Evolutionary conservation across 92 coral and sea anemone species (phyloP), one percentile per base, ranked within the genome.

Genomic region (Pocillopora meandrina): DNA sequence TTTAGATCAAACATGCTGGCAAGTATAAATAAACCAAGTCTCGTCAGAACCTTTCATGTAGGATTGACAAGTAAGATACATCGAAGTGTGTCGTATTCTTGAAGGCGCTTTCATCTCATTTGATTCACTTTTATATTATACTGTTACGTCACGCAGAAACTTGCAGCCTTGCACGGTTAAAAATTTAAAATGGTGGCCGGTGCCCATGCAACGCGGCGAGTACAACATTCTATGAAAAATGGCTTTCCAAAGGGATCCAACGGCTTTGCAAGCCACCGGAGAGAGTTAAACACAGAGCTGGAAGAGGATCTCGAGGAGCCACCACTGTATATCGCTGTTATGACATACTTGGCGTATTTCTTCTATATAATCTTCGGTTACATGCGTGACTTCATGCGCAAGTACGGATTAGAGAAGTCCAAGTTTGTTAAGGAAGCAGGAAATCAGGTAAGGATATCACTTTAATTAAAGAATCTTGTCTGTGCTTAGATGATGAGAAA

Each of bases 321-420:
- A 75, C 98, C 98, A 55, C 79, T 96, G 6, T 34, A 80, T 23
- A 90, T 89, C 13, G 98, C 98, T 21, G 98, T 96, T 59, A 74
- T 91, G 90, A 96, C 98, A 0, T 96, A 96, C 84, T 84, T 96
- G 56, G 87, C 95, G 9, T 96, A 96, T 74, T 88, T 93, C n/a
- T 93, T 94, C 34, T 75, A 90, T 26, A 91, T 96, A 65, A 81
- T 92, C 19, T 96, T 96, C 79, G 98, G 98, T 12, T 94, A 96
- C 68, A 70, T 96, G 77, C 91, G 98, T 69, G 98, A 96, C 87
- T 92, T 96, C 17, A 78, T 94, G 98, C 87, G 98, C 19, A 90
- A 92, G 47, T 90, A 96, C 74, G 96, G 98, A 12, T 71, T 96
- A 7, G 98, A 96, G 82, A 92, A 89, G 82, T 88, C 92, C 68